Evolutionary conservation across 2,888 invertebrate species (phyloP).

Genomic region (Leuctra nigra): DNA sequence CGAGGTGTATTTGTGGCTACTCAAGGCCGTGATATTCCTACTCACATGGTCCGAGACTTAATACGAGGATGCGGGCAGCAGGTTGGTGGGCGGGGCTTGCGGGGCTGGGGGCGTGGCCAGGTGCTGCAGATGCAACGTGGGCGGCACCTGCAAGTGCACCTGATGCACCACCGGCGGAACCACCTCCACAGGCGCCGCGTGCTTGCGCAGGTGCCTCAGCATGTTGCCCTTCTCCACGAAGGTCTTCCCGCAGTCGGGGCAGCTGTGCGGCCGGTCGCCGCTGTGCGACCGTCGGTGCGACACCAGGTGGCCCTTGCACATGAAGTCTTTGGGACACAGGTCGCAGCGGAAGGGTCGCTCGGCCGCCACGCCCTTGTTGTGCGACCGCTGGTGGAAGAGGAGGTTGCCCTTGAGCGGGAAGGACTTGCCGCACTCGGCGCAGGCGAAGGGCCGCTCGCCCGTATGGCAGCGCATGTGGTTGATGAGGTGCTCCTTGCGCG

Average conservation of each 20-base stretch:
- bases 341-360: conserved; percentile 70
- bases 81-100: background rate
- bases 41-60: too few relatives aligned
- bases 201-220: conserved; percentile 65
- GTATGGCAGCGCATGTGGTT: conserved; percentile 70
- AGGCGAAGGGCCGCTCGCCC: conserved; percentile 70
- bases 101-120: background rate
- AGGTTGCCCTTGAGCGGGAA: conserved; percentile 79
- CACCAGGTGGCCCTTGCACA: conserved; percentile 62
- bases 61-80: conserved; percentile 8
- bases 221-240: conserved; percentile 78
- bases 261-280: conserved; percentile 43
- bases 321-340: conserved; percentile 78
- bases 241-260: conserved; percentile 65
- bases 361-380: conserved; percentile 64
- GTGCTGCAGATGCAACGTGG: conserved; percentile 7
- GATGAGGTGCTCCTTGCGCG: conserved; percentile 64
- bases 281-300: conserved; percentile 25
- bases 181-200: conserved; percentile 43
- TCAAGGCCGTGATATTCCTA: too few relatives aligned
- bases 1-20: too few relatives aligned
- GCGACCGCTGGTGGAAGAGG: conserved; percentile 79
- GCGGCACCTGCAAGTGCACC: background rate
- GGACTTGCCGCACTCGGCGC: conserved; percentile 79
- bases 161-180: background rate